Base-by-base conservation (phyloP, 1,140 invertebrate genomes). In the Ceratina japonica region DNA sequence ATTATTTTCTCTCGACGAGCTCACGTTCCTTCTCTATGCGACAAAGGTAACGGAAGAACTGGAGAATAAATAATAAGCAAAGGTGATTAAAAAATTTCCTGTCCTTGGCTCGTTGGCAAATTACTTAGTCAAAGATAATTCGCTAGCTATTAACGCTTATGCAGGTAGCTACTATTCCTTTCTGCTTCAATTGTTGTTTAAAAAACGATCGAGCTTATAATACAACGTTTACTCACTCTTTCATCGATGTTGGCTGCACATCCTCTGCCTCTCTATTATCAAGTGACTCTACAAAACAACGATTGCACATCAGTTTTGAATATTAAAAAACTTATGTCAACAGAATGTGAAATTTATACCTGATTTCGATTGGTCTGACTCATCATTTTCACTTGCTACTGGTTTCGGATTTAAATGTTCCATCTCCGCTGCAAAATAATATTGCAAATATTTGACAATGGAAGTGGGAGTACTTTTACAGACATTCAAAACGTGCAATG, bases 341-440 rank as follows among this genome's bases (percentile, higher is more conserved):
- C 10, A 5, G 8, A 49, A 18, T 37, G 0, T n/a, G 7, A 70
- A 31, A 58, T 24, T 44, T 64, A 31, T 71, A 78, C 75, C 59
- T 64, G 59, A 20, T 44, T 15, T 64, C 44, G 37, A 20, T 56
- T 72, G 37, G 13, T 63, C 22, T 7, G 12, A 20, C 22, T 56
- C 24, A 22, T n/a, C 16, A 16, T 24, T 54, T 5, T 63, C 69
- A 4, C 72, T 22, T 16, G 18, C 3, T 12, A 16, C 5, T 63
- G 37, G 12, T 3, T 63, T 72, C 22, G 7, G 10, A 15, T 64
- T 51, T 16, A 62, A 10, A 5, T 18, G 15, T 4, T 78, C 75
- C 75, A 78, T 78, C 13, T 56, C 59, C n/a, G 13, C 75, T 78
- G 4, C 8, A 72, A 72, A 49, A 71, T 44, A 64, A 56, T 13